Evolutionary conservation across 2,888 invertebrate species (phyloP), one percentile per base, ranked within the genome.

Genomic region (Neoascia interrupta): DNA sequence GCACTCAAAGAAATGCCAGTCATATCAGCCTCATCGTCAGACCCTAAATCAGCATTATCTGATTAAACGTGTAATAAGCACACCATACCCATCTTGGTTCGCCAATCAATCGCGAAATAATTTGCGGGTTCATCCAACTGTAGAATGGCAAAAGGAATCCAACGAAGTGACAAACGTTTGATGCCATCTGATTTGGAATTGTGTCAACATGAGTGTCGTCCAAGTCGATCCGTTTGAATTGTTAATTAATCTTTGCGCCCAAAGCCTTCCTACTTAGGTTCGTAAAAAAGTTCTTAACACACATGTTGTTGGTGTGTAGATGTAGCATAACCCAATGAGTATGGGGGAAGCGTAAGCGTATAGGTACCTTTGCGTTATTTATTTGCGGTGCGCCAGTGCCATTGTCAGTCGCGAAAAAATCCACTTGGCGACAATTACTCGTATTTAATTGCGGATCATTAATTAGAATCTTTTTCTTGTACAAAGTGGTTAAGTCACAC

Each of bases 161-260:
- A 26, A 34, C 45, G 26, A 70, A 68, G 61, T 61, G 54, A 73
- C 28, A 49, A 54, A 41, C 60, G n/a, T 28, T 2, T 64, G 19
- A 11, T 43, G 60, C 39, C 47, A 43, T 47, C 51, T 66, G 49
- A 73, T 56, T 61, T 54, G 54, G 49, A 73, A 73, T 73, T 61
- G 73, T 73, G 61, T 51, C 61, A 68, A 66, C 73, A 61, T 36
- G 6, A 64, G 53, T 41, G 64, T 39, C 34, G 49, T 23, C 3
- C 2, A 31, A n/a, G 39, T 34, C 36, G 18, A 36, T 56, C 54
- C 37, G 56, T 60, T 69, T 51, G 69, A 69, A 58, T 36, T 51
- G 49, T 41, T 69, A 58, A 69, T 69, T 69, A 49, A 51, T 28
- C 19, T 69, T 34, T 49, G 23, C 58, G 19, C 58, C 49, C 23